Evolutionary conservation across 2,888 invertebrate species (phyloP).

Genomic region (Caenorhabditis macrosperma): DNA sequence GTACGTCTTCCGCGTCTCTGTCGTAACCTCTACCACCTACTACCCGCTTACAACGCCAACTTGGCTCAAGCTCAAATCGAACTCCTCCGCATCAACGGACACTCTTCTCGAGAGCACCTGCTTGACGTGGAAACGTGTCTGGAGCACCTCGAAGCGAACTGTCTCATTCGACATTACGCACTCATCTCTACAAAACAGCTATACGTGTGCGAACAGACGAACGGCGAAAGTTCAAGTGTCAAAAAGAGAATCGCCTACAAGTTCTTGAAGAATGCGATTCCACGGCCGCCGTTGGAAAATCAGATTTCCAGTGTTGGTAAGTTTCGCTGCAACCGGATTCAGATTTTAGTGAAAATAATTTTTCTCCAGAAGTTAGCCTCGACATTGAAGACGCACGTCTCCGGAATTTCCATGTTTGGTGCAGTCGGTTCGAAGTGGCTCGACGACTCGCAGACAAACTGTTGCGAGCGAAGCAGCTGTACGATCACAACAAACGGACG

Average conservation of each 20-base stretch:
- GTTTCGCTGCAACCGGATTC: neutral
- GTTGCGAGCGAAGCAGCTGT: constrained; percentile 75
- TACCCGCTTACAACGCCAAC: constrained; percentile 71
- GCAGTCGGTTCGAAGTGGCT: constrained; percentile 67
- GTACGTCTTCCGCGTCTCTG: constrained; percentile 66
- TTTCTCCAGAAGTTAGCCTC: constrained; percentile 61
- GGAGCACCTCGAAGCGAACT: constrained; percentile 62
- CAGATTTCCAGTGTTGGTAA: constrained; percentile 64
- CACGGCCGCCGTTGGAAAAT: constrained; percentile 63
- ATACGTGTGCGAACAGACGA: constrained; percentile 70
- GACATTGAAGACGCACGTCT: constrained; percentile 62
- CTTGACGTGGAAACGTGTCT: constrained; percentile 73
- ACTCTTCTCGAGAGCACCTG: constrained; percentile 70
- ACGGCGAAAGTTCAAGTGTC: constrained; percentile 70
- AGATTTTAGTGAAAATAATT: neutral
- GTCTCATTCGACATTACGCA: constrained; percentile 70
- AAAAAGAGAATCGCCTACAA: constrained; percentile 73
- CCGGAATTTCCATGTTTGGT: constrained; percentile 65
- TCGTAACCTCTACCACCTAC: constrained; percentile 66
- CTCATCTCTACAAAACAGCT: constrained; percentile 77
- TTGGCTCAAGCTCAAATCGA: constrained; percentile 77
- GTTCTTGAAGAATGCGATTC: constrained; percentile 61
- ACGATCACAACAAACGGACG: constrained; percentile 76
- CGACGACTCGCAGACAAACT: constrained; percentile 73
- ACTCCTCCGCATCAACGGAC: constrained; percentile 75